Evolutionary conservation across 2,113 vertebrate genomes (phyloP), one percentile per base, ranked within the genome.

Genomic region (Labeo catla): DNA sequence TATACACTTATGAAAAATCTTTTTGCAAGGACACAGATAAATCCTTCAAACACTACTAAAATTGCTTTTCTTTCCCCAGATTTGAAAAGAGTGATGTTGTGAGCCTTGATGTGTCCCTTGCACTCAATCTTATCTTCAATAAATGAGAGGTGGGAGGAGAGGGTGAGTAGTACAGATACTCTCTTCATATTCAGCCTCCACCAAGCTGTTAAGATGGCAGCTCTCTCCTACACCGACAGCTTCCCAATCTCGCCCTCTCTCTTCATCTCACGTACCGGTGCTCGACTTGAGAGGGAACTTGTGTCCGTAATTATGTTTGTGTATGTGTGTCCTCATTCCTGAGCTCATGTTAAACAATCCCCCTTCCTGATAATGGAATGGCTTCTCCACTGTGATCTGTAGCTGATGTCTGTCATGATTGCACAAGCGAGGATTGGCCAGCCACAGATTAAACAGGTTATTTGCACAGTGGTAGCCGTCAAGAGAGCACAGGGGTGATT

Each of bases 51-150:
- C 80, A 36, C 47, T 49, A 73, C 19, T 81, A 61, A 21, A 39
- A n/a, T 49, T 19, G 45, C 54, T 12, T 43, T 59, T 81, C 89
- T 88, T 89, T 15, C 19, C 9, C 39, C 47, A 88, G 82, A 88
- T 90, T 39, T 76, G 79, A 76, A 45, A 61, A 65, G n/a, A 76
- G 4, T 39, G 21, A 23, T 66, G 59, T 7, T 28, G 47, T 65
- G 43, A 66, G 49, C 72, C 59, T 87, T 49, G 63, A 87, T 65
- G 49, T 78, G 86, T 89, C 86, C 65, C 47, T 34, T 81, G 76
- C 87, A 86, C 89, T 89, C 80, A 86, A 85, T 90, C 88, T 50
- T 83, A 47, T 50, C 86, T 83, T 80, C 86, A 85, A 52, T 57
- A 28, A 74, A 86, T 77, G 36, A 76, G 85, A 9, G 85, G 36